Evolutionary conservation across 2,888 invertebrate genomes (phyloP), one percentile per base, ranked within the genome.

Genomic region (Andrena bicolor): DNA sequence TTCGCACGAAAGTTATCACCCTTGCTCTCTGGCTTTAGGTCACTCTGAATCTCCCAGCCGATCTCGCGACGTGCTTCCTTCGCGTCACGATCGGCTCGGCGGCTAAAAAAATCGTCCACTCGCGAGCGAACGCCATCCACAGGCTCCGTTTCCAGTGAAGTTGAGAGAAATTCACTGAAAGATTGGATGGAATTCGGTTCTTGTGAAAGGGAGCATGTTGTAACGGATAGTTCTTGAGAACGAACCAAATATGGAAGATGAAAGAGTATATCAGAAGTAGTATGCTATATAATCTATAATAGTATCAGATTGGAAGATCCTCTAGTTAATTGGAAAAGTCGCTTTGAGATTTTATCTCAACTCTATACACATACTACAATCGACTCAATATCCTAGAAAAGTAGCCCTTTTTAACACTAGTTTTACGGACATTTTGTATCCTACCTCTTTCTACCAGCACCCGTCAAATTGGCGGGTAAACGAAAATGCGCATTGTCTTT

Each of bases 1-100:
- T 83, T 85, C 69, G 79, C 63, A 10, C 80, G 76, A 87, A 83
- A 89, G 76, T 85, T 85, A 86, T 86, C 81, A 76, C 83, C 79
- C 68, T 66, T 71, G 71, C 72, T 41, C 28, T 70, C 69, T 66
- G 56, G 61, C 82, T 84, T 85, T 82, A 48, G 80, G 71, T 84
- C 84, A 77, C 63, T 68, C 20, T 32, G 53, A 49, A 66, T 71
- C 71, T 69, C 66, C 48, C 32, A 78, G 70, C 32, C 61, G 65
- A 65, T 73, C 78, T 49, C 68, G 32, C 28, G 66, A 63, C 78
- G 70, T 78, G 63, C 64, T 80, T 53, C 56, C 20, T 53, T 77
- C 53, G 32, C 48, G 66, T 7, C 13, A n/a, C 53, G 10, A 53
- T 51, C 53, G 2, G 26, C 61, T 16, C 3, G 8, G 8, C 64